phyloP scores from a whole-genome alignment of 2,113 vertebrate genomes.

The Crotophaga sulcirostris region DNA sequence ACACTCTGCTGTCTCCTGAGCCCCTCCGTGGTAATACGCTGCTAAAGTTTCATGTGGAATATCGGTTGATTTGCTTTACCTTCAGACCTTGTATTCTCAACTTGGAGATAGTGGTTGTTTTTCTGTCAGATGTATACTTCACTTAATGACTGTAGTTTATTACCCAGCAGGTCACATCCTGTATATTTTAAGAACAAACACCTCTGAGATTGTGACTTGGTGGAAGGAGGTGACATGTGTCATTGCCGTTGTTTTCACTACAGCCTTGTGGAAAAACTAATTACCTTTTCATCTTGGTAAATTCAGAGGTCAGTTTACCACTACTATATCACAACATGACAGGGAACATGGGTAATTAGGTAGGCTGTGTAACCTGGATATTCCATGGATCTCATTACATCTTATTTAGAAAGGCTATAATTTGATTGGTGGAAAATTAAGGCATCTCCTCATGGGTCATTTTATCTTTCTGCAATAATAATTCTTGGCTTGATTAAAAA shows the following conservation, averaged over 20 bases:
- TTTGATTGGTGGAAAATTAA: constrained; percentile 99
- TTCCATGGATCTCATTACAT: constrained; percentile 89
- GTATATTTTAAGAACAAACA: constrained; percentile 79
- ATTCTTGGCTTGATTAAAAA: constrained; percentile 99
- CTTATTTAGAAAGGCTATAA: constrained; percentile 92
- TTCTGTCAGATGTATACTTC: constrained; percentile 70
- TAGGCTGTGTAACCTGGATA: constrained; percentile 86
- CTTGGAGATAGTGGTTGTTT: constrained; percentile 69
- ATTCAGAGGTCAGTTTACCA: constrained; percentile 87
- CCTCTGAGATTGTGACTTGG: constrained; percentile 78
- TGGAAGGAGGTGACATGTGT: constrained; percentile 81
- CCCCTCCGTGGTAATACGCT: not conserved
- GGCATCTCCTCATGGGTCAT: constrained; percentile 96
- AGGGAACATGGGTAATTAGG: constrained; percentile 86
- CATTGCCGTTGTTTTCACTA: constrained; percentile 81
- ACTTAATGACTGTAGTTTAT: constrained; percentile 79
- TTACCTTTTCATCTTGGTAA: constrained; percentile 91
- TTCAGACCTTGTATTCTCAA: constrained; percentile 63
- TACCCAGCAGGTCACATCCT: constrained; percentile 77
- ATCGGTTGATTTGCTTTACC: constrained; percentile 69
- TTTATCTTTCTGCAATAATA: constrained; percentile 99
- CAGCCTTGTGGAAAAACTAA: constrained; percentile 88
- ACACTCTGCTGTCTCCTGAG: constrained; percentile 24
- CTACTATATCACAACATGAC: constrained; percentile 87
- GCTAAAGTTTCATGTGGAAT: constrained; percentile 63